These are phyloP conservation scores for Strix occidentalis DNA, from an alignment of 2,797 vertebrate genomes.

Conservation along the genomic window DNA sequence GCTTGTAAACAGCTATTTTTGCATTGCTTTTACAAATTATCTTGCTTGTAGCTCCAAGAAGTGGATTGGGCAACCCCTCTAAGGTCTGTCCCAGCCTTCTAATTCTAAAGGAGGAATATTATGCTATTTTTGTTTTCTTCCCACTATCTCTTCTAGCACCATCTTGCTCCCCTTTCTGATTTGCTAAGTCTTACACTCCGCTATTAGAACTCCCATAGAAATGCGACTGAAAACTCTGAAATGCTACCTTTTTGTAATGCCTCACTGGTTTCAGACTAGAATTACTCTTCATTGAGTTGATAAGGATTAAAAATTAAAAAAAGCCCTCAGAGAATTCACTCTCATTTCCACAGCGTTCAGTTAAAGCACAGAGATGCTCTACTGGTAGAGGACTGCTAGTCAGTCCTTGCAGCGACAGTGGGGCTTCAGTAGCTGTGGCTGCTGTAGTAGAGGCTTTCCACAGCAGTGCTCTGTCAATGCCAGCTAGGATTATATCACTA, in stretches of 20 bases:
- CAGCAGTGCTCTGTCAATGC: constrained; percentile 32
- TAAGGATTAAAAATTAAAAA: constrained; percentile 53
- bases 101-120: neutral
- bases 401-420: constrained; percentile 4
- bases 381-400: neutral
- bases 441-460: neutral
- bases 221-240: constrained; percentile 3
- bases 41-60: neutral
- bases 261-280: constrained; percentile 32
- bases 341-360: constrained; percentile 37
- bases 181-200: constrained; percentile 2
- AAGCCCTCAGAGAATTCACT: constrained; percentile 29
- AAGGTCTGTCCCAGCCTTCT: neutral
- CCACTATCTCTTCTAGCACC: neutral
- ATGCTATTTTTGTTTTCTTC: neutral
- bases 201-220: constrained; percentile 19
- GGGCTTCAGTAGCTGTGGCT: neutral
- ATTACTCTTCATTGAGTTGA: constrained; percentile 49
- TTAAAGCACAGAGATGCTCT: constrained; percentile 1
- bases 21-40: neutral
- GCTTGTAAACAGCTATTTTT: neutral
- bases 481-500: constrained; percentile 24
- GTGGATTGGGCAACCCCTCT: neutral
- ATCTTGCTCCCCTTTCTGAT: neutral
- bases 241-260: constrained; percentile 43